Evolutionary conservation across 2,113 vertebrate species (phyloP).

Genomic region (Myiopsitta monachus): DNA sequence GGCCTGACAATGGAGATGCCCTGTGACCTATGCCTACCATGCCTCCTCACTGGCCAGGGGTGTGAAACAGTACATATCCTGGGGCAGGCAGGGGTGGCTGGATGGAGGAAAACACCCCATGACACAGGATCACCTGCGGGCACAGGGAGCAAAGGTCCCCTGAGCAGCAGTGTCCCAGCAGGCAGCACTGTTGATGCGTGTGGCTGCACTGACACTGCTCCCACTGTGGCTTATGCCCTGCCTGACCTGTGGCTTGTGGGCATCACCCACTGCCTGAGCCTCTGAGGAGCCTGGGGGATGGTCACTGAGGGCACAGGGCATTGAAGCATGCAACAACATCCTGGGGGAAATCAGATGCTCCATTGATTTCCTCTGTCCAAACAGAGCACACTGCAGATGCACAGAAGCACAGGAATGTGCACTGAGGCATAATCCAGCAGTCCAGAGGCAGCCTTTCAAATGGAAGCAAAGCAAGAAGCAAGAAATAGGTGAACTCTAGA

Average conservation of each 20-base stretch:
- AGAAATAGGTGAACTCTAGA: neutral
- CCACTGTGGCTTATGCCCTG: neutral
- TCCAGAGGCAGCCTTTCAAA: neutral
- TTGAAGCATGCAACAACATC: neutral
- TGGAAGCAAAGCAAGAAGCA: neutral
- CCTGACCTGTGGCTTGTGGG: rapidly evolving
- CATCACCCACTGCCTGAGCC: neutral
- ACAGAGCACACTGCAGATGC: rapidly evolving
- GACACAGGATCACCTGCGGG: rapidly evolving
- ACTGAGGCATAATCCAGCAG: neutral
- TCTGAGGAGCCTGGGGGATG: rapidly evolving
- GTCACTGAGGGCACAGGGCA: rapidly evolving
- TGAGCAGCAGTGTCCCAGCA: neutral
- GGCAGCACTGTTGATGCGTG: neutral
- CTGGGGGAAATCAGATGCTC: rapidly evolving
- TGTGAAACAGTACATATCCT: rapidly evolving
- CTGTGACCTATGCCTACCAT: neutral
- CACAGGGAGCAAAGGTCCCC: neutral
- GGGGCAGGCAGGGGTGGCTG: neutral
- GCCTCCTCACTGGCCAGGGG: neutral
- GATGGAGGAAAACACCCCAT: neutral
- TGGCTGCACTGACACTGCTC: neutral
- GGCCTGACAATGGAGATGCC: neutral
- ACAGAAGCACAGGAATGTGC: rapidly evolving
- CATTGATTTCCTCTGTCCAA: neutral